Percentiles rank a stretch among this genome's conserved stretches.
phyloP scores from a whole-genome alignment of 2,113 vertebrate species.

The Gopherus evgoodei region DNA sequence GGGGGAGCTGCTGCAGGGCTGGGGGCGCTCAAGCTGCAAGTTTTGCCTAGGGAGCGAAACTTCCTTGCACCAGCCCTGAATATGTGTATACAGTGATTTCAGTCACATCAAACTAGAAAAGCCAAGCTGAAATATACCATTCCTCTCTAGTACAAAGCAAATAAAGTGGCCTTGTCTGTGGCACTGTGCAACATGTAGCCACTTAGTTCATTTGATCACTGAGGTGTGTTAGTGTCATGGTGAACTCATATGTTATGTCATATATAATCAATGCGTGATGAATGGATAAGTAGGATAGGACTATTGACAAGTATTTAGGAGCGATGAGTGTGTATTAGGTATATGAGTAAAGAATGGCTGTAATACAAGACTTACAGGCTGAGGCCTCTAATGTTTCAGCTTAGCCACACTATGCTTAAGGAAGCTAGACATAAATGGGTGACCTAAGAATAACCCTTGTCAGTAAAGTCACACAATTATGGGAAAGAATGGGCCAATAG shows the following conservation, averaged over 20 bases:
- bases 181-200: rapidly evolving
- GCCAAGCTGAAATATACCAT: constrained; percentile 22
- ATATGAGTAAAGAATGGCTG: background rate
- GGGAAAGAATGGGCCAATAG: background rate
- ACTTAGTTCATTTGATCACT: background rate
- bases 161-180: background rate
- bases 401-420: background rate
- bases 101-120: constrained; percentile 8
- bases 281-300: background rate
- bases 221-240: background rate
- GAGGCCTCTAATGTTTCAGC: background rate
- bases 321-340: background rate
- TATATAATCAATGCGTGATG: background rate
- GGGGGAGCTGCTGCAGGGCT: too few species aligned
- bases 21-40: too few species aligned
- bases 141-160: constrained; percentile 31
- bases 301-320: background rate
- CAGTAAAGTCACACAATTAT: background rate
- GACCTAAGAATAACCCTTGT: background rate
- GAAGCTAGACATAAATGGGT: background rate
- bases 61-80: background rate
- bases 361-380: background rate
- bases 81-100: constrained; percentile 51
- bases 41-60: too few species aligned
- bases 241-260: background rate